Evolutionary conservation across 2,888 invertebrate genomes (phyloP).

Genomic region (Alviniconcha strummeri): DNA sequence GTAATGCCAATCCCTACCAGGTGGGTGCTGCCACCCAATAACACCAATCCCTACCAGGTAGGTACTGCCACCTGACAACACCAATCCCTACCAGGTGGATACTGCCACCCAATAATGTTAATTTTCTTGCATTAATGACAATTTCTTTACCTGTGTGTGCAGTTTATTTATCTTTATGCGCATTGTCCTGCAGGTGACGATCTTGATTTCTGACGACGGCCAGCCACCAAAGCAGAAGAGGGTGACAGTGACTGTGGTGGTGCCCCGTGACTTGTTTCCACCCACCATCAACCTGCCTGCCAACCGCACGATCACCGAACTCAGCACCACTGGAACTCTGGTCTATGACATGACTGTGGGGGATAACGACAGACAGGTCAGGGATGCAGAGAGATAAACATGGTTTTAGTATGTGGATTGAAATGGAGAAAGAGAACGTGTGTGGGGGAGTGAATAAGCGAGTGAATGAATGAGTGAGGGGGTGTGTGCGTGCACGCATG

Average conservation of each 20-base stretch:
- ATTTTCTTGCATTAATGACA: too few relatives aligned
- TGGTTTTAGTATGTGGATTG: too few relatives aligned
- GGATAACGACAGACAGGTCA: constrained; percentile 52
- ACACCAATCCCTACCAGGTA: too few relatives aligned
- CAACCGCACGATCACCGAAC: constrained; percentile 45
- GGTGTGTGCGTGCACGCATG: not conserved
- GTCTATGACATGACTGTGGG: constrained; percentile 45
- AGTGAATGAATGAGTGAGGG: not conserved
- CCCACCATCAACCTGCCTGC: constrained; percentile 57
- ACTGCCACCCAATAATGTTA: too few relatives aligned
- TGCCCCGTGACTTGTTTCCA: constrained; percentile 54
- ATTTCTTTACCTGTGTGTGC: too few relatives aligned
- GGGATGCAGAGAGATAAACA: constrained; percentile 8
- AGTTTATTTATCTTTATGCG: not conserved
- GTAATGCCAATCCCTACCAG: too few relatives aligned
- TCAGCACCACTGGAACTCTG: constrained; percentile 16
- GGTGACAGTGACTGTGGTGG: constrained; percentile 53
- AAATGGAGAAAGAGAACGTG: not conserved
- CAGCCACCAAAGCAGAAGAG: constrained; percentile 47
- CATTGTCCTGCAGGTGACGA: constrained; percentile 49
- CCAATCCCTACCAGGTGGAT: too few relatives aligned
- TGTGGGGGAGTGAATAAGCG: not conserved
- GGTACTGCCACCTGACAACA: too few relatives aligned
- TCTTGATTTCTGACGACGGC: constrained; percentile 58
- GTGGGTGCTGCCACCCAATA: constrained; percentile 2